Evolutionary conservation across 2,113 vertebrate genomes (phyloP).

Genomic region (Platycercus adscitus): DNA sequence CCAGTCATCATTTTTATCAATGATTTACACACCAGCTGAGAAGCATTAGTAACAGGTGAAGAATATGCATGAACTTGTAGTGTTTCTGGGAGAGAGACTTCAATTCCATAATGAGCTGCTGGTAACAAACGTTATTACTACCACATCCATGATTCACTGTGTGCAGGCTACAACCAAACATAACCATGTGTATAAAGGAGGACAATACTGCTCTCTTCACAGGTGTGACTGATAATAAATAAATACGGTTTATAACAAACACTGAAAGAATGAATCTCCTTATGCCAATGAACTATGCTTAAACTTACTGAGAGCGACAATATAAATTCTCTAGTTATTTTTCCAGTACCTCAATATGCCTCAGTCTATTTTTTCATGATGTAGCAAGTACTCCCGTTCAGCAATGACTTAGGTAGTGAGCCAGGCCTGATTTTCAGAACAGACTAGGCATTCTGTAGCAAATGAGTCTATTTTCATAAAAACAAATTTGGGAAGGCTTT

Average conservation of each 20-base stretch:
- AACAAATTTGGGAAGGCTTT: background rate
- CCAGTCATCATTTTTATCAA: background rate
- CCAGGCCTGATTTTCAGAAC: background rate
- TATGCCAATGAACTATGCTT: background rate
- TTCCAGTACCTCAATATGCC: background rate
- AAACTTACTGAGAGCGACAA: background rate
- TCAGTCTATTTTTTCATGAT: background rate
- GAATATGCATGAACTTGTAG: background rate
- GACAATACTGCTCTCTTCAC: background rate
- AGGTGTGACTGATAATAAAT: background rate
- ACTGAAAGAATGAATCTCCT: background rate
- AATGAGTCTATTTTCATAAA: fast-evolving
- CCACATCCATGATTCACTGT: background rate
- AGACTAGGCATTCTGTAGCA: background rate
- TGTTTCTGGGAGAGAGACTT: background rate
- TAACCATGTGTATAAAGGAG: background rate
- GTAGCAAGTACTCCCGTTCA: background rate
- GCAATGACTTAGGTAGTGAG: background rate
- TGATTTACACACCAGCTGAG: background rate
- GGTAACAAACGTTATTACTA: background rate
- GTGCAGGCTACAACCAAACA: background rate
- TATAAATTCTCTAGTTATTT: background rate
- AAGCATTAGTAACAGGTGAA: background rate
- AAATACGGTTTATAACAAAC: background rate
- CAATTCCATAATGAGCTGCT: background rate